Conservation (phyloP, 2,888 invertebrate species). For the Trichogramma evanescens region DNA sequence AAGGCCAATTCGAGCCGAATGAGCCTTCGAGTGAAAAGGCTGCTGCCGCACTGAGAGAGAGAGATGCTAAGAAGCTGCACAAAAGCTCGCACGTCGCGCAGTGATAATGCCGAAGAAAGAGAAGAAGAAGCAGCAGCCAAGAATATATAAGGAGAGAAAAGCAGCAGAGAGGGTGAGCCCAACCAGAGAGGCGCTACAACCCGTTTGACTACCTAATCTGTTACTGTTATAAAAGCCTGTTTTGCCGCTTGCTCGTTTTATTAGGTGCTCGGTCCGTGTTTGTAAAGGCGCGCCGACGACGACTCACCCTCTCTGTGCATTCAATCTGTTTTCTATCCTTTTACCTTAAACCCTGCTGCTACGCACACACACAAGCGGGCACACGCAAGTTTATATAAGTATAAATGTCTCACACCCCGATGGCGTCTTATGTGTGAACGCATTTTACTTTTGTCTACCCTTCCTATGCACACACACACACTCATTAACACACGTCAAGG, state of each 20-base stretch:
- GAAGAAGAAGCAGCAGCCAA: slow-evolving; percentile 9
- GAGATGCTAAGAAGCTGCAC: slow-evolving; percentile 14
- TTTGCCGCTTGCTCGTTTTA: slow-evolving; percentile 29
- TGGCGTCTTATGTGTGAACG: neutral
- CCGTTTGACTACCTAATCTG: slow-evolving; percentile 39
- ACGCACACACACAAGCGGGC: neutral
- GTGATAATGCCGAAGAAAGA: slow-evolving; percentile 25
- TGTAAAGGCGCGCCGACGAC: neutral
- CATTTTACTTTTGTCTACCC: too few relatives aligned
- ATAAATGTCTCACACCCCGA: slow-evolving; percentile 16
- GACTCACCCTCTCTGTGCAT: neutral
- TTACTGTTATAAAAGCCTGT: slow-evolving; percentile 45
- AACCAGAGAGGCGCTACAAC: slow-evolving; percentile 21
- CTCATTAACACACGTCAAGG: too few relatives aligned
- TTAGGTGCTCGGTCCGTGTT: slow-evolving; percentile 11
- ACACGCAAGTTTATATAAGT: too few relatives aligned
- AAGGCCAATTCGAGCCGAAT: too few relatives aligned
- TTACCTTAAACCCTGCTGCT: neutral
- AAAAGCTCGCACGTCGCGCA: slow-evolving; percentile 14
- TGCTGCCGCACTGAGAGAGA: slow-evolving; percentile 15
- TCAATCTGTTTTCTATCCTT: too few relatives aligned
- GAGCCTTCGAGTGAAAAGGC: too few relatives aligned
- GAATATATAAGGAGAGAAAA: slow-evolving; percentile 3
- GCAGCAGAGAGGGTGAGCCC: slow-evolving; percentile 10
- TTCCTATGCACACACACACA: too few relatives aligned